A percentile compares a stretch with the other conserved stretches of the same genome.
Conservation (phyloP, 2,113 vertebrate genomes). For the Erythrocercus mccallii region DNA sequence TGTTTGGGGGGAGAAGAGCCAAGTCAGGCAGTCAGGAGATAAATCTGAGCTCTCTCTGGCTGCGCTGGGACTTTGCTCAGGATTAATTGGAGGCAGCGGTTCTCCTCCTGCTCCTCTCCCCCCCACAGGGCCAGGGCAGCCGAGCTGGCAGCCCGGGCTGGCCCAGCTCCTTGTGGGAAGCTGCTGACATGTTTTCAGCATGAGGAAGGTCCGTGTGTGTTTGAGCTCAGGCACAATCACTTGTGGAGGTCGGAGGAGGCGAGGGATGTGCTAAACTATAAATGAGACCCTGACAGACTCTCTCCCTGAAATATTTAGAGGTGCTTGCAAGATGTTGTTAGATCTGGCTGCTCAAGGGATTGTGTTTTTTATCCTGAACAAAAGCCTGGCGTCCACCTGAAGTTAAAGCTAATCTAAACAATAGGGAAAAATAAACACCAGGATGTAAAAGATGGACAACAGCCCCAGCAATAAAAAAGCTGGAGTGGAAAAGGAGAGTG, state of each 20-base stretch:
- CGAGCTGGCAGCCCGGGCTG: not conserved
- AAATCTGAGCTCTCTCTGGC: conserved; percentile 55
- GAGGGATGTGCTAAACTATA: not conserved
- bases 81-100: conserved; percentile 62
- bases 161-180: not conserved
- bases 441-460: not conserved
- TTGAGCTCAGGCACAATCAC: not conserved
- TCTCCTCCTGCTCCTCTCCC: conserved; percentile 11
- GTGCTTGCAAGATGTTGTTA: conserved; percentile 14
- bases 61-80: conserved; percentile 15
- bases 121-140: not conserved
- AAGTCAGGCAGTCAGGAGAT: conserved; percentile 64
- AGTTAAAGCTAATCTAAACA: conserved; percentile 2
- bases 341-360: not conserved
- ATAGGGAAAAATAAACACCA: not conserved
- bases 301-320: conserved; percentile 16
- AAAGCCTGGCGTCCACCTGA: conserved; percentile 19
- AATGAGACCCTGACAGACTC: not conserved
- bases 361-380: not conserved
- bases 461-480: not conserved
- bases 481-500: not conserved
- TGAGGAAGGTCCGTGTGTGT: not conserved
- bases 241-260: not conserved
- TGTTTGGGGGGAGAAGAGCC: conserved; percentile 51
- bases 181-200: not conserved